Percentiles rank a stretch among this genome's conserved stretches.
These are phyloP conservation scores for Silurus lanzhouensis DNA, from an alignment of 2,797 vertebrate genomes.

Conservation along the genomic window DNA sequence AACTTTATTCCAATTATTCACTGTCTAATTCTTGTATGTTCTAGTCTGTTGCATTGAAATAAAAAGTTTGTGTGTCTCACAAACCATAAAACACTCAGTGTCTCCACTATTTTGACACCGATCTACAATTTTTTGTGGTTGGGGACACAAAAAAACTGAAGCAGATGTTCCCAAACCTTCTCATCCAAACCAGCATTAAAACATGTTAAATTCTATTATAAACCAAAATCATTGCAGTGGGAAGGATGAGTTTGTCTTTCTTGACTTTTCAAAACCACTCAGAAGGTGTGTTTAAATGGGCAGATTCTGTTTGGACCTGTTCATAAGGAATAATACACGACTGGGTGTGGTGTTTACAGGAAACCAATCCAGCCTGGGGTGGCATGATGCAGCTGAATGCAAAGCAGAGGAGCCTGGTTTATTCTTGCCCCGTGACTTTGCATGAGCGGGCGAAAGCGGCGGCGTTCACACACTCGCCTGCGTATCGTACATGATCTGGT, in stretches of 20 bases:
- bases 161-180: neutral
- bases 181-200: neutral
- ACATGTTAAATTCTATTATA: neutral
- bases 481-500: neutral
- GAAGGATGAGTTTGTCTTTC: neutral
- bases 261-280: neutral
- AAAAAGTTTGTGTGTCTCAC: too few species aligned
- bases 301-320: too few species aligned
- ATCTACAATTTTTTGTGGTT: too few species aligned
- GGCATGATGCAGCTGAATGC: neutral
- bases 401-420: slow-evolving; percentile 1
- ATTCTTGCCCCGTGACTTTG: slow-evolving; percentile 2
- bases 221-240: neutral
- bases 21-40: too few species aligned
- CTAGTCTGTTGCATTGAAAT: too few species aligned
- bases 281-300: neutral
- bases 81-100: too few species aligned
- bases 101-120: too few species aligned
- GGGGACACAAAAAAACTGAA: neutral
- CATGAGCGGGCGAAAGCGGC: neutral
- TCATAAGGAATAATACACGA: neutral
- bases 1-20: too few species aligned
- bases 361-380: neutral
- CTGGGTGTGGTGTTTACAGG: neutral
- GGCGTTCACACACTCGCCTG: neutral